Evolutionary conservation across 2,797 vertebrate genomes (phyloP).

Genomic region (Moxostoma hubbsi): DNA sequence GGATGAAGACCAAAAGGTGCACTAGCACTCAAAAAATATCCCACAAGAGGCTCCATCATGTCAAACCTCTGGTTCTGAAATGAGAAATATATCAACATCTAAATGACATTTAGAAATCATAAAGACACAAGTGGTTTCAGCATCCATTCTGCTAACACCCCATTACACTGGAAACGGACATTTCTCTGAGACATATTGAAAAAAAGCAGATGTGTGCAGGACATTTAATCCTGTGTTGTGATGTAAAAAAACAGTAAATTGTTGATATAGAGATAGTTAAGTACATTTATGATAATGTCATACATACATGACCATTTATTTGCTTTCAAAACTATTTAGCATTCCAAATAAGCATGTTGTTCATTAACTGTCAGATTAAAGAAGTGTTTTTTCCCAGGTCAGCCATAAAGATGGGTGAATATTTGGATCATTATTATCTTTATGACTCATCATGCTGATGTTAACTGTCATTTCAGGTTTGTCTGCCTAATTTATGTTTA

Average conservation of each 20-base stretch:
- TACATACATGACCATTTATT: constrained; percentile 49
- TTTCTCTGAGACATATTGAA: neutral
- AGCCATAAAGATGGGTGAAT: constrained; percentile 58
- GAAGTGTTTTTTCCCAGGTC: constrained; percentile 44
- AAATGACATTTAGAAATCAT: constrained; percentile 1
- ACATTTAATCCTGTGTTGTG: too few species aligned
- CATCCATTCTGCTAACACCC: neutral
- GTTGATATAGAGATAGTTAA: neutral
- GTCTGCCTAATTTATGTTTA: constrained; percentile 56
- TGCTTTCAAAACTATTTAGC: constrained; percentile 61
- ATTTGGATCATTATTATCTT: constrained; percentile 62
- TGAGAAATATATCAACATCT: constrained; percentile 3
- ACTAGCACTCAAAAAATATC: constrained; percentile 91
- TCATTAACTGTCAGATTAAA: constrained; percentile 63
- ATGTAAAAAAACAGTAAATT: too few species aligned
- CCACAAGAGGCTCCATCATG: constrained; percentile 87
- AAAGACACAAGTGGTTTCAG: constrained; percentile 2
- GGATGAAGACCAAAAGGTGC: constrained; percentile 86
- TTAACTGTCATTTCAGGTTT: constrained; percentile 59
- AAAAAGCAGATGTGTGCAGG: too few species aligned
- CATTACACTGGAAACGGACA: neutral
- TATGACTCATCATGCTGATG: constrained; percentile 61
- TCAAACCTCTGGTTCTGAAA: constrained; percentile 21
- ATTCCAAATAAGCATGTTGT: constrained; percentile 61
- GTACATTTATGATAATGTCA: neutral